phyloP scores from a whole-genome alignment of 2,113 vertebrate genomes.

The Varanus salvator region DNA sequence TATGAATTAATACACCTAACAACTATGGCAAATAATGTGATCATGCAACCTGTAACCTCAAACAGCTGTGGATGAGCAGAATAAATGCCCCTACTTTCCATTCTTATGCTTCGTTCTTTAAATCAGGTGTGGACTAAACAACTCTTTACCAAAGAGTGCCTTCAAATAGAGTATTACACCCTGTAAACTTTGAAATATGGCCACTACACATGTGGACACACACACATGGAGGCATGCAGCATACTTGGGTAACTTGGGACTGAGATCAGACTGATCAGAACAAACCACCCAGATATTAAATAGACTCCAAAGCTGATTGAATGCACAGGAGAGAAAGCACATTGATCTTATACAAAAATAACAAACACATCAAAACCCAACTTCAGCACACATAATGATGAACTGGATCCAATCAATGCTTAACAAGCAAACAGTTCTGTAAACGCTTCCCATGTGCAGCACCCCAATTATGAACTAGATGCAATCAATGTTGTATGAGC shows the following conservation, averaged over 20 bases:
- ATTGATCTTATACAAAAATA: not conserved
- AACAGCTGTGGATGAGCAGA: too few species aligned
- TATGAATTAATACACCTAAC: too few species aligned
- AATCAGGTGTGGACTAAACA: not conserved
- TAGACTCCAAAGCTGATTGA: not conserved
- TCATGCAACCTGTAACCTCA: too few species aligned
- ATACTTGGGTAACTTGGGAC: not conserved
- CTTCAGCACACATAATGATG: not conserved
- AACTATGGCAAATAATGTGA: too few species aligned
- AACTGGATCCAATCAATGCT: not conserved
- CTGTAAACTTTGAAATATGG: not conserved
- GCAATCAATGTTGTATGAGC: conserved; percentile 2
- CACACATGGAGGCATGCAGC: too few species aligned
- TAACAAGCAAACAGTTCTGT: not conserved
- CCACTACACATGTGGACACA: not conserved
- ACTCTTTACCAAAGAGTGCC: not conserved
- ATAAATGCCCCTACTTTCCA: too few species aligned
- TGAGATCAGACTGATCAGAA: not conserved
- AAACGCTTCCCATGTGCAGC: not conserved
- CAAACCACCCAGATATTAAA: not conserved
- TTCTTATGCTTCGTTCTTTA: too few species aligned
- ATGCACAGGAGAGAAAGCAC: not conserved
- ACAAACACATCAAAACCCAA: not conserved
- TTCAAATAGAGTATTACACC: not conserved
- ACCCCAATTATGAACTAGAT: conserved; percentile 9